Evolutionary conservation across 2,113 vertebrate genomes (phyloP).

Genomic region (Charina bottae): DNA sequence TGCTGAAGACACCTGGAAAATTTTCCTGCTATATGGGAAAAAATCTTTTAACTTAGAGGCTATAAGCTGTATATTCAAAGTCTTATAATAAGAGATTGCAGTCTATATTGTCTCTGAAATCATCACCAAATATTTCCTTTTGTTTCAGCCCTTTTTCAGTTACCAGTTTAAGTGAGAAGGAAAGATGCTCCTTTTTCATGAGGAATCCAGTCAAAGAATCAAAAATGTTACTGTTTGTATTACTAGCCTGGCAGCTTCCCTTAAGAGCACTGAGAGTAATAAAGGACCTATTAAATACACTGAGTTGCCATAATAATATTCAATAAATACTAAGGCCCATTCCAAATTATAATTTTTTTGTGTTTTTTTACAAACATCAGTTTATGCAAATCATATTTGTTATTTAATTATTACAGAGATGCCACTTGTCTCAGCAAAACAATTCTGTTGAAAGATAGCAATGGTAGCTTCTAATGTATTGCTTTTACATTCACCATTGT

Average conservation of each 20-base stretch:
- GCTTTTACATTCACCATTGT: no score
- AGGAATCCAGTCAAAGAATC: fast-evolving
- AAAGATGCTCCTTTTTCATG: not conserved
- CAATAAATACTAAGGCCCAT: not conserved
- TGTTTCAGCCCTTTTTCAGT: not conserved
- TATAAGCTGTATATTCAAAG: not conserved
- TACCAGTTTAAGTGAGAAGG: not conserved
- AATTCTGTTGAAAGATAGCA: not conserved
- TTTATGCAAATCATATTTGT: not conserved
- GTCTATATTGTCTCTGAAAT: not conserved
- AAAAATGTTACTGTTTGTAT: not conserved
- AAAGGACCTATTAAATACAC: not conserved
- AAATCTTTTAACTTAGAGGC: not conserved
- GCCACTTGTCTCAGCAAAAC: not conserved
- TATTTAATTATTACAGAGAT: not conserved
- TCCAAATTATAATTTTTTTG: not conserved
- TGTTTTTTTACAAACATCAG: not conserved
- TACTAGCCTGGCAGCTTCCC: not conserved
- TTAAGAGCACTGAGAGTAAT: not conserved
- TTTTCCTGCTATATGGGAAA: not conserved
- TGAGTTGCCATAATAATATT: not conserved
- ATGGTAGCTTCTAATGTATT: no score
- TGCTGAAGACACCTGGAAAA: not conserved
- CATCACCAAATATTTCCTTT: not conserved
- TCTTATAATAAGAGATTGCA: not conserved